Evolutionary conservation across 2,888 invertebrate genomes (phyloP).

Genomic region (Drosophila percnosoma): DNA sequence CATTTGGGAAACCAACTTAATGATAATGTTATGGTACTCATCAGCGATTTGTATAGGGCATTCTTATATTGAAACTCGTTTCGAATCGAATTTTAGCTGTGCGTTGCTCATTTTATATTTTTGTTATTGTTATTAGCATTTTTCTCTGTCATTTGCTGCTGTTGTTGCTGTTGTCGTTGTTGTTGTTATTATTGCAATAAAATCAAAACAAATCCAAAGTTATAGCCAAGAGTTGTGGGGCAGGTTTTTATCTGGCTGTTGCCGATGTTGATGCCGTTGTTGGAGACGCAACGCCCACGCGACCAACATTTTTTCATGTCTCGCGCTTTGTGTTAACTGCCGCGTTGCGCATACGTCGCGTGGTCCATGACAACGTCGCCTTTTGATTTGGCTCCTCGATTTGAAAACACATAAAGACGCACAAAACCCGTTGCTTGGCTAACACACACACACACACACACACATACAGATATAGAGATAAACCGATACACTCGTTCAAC

Average conservation of each 20-base stretch:
- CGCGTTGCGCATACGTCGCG: constrained; percentile 76
- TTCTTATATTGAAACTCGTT: constrained; percentile 59
- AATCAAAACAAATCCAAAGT: constrained; percentile 76
- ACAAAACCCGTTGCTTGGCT: constrained; percentile 53
- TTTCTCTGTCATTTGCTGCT: constrained; percentile 71
- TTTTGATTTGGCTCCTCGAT: constrained; percentile 57
- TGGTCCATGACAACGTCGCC: constrained; percentile 57
- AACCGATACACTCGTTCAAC: background rate
- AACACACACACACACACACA: constrained; percentile 15
- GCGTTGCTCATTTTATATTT: constrained; percentile 59
- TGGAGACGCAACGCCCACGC: constrained; percentile 78
- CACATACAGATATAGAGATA: background rate
- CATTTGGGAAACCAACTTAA: constrained; percentile 15
- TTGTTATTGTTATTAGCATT: constrained; percentile 76
- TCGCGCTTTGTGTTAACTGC: constrained; percentile 48
- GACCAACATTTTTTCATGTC: constrained; percentile 79
- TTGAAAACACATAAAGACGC: constrained; percentile 58
- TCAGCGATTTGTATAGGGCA: constrained; percentile 44
- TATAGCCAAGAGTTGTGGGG: constrained; percentile 74
- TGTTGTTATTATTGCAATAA: constrained; percentile 58
- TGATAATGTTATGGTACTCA: constrained; percentile 40
- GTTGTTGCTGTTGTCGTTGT: constrained; percentile 32
- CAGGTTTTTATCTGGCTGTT: constrained; percentile 63
- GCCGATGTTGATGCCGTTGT: constrained; percentile 26
- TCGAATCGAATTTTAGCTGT: constrained; percentile 54